Conservation (phyloP, 2,888 invertebrate genomes). For the Drosophila leonis region DNA sequence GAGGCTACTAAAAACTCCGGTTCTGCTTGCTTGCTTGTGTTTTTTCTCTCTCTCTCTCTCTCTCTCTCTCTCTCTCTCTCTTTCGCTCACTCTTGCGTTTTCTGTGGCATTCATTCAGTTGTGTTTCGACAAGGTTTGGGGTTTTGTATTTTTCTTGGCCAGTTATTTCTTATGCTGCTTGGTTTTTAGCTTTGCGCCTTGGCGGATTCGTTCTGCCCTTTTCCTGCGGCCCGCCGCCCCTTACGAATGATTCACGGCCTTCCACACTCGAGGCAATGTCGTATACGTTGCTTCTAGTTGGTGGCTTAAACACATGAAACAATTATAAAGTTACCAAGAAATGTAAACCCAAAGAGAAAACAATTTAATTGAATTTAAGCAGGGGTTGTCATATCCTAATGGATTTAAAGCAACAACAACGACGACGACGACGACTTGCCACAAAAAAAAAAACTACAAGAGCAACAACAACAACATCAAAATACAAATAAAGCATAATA, state of each 20-base stretch:
- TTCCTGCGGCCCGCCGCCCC: not conserved
- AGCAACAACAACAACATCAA: constrained; percentile 13
- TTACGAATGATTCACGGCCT: constrained; percentile 23
- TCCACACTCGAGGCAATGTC: constrained; percentile 21
- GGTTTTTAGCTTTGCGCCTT: constrained; percentile 73
- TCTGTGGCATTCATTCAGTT: constrained; percentile 37
- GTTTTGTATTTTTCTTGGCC: constrained; percentile 60
- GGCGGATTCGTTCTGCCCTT: constrained; percentile 29
- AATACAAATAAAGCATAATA: constrained; percentile 66
- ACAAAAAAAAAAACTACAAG: constrained; percentile 46
- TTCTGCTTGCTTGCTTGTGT: constrained; percentile 19
- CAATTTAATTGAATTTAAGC: constrained; percentile 81
- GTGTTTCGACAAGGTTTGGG: constrained; percentile 9
- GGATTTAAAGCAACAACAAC: constrained; percentile 76
- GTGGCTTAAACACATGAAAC: constrained; percentile 81
- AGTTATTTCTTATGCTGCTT: constrained; percentile 77
- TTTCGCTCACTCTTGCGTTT: too few species aligned
- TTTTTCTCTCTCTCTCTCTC: constrained; percentile 3
- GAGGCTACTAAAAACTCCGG: constrained; percentile 78
- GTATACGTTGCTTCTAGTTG: constrained; percentile 53
- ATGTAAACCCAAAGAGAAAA: constrained; percentile 80
- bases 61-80: constrained; percentile 11
- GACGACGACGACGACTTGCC: constrained; percentile 21
- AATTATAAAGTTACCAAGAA: constrained; percentile 79
- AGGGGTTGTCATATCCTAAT: constrained; percentile 81